Conservation (phyloP, 2,113 vertebrate genomes). For the Dissostichus mawsoni region DNA sequence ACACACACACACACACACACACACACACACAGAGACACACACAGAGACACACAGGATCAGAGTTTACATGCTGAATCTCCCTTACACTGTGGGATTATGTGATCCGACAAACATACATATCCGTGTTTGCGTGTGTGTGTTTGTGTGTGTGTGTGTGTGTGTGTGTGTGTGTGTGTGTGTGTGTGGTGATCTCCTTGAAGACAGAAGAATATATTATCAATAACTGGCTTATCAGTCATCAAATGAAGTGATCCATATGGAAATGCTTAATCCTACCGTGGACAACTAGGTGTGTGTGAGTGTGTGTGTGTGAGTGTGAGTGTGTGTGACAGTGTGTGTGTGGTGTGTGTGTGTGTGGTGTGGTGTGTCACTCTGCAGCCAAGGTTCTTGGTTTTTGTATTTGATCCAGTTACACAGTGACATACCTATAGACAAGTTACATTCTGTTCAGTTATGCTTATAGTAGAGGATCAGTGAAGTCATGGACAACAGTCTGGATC, state of each 20-base stretch:
- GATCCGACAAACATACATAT: not conserved
- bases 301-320: conserved; percentile 5
- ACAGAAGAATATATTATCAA: too few species aligned
- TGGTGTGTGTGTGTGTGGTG: conserved; percentile 1
- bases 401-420: too few species aligned
- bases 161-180: conserved; percentile 20
- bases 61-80: not conserved
- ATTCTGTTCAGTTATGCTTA: too few species aligned
- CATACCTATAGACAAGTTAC: too few species aligned
- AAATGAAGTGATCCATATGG: too few species aligned
- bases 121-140: not conserved
- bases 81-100: not conserved
- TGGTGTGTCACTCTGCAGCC: not conserved
- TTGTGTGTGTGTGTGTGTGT: conserved; percentile 2
- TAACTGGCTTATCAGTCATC: too few species aligned
- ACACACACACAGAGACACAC: not conserved
- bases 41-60: not conserved
- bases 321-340: conserved; percentile 16
- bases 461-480: too few species aligned
- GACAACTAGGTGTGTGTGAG: too few species aligned
- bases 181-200: not conserved
- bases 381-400: too few species aligned
- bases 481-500: too few species aligned
- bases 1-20: not conserved
- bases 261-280: too few species aligned